phyloP scores from a whole-genome alignment of 2,888 invertebrate species.

The Bedellia somnulentella region DNA sequence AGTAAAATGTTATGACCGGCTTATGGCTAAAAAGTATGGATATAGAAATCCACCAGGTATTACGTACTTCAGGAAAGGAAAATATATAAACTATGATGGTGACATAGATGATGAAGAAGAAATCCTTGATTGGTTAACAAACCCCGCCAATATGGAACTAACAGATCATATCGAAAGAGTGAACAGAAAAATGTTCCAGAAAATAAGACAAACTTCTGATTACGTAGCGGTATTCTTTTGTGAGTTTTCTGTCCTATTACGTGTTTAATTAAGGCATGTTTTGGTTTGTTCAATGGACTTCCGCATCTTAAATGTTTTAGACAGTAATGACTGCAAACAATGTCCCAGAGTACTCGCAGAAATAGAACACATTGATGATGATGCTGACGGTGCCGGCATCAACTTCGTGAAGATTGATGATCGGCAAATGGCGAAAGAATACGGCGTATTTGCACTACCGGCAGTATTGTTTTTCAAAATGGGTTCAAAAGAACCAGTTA shows the following conservation, averaged over 20 bases:
- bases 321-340: conserved; percentile 94
- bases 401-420: conserved; percentile 93
- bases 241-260: conserved; percentile 54
- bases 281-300: conserved; percentile 31
- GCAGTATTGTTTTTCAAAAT: conserved; percentile 89
- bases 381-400: conserved; percentile 86
- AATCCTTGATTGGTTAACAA: conserved; percentile 88
- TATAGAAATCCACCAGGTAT: conserved; percentile 88
- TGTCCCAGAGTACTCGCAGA: conserved; percentile 85
- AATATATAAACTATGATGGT: conserved; percentile 89
- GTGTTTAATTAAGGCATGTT: conserved; percentile 4
- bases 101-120: conserved; percentile 92
- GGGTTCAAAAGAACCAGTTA: conserved; percentile 86
- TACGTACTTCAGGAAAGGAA: conserved; percentile 86
- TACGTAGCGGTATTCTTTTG: conserved; percentile 93
- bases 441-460: conserved; percentile 87
- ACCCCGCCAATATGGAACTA: conserved; percentile 92
- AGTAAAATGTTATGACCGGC: conserved; percentile 81
- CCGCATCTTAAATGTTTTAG: conserved; percentile 66
- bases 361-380: conserved; percentile 92
- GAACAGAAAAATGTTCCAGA: conserved; percentile 90
- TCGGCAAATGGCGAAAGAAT: conserved; percentile 81
- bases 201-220: conserved; percentile 84
- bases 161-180: conserved; percentile 91
- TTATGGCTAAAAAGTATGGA: conserved; percentile 94